phyloP scores from a whole-genome alignment of 2,797 vertebrate genomes.

The Telmatherina bonti region DNA sequence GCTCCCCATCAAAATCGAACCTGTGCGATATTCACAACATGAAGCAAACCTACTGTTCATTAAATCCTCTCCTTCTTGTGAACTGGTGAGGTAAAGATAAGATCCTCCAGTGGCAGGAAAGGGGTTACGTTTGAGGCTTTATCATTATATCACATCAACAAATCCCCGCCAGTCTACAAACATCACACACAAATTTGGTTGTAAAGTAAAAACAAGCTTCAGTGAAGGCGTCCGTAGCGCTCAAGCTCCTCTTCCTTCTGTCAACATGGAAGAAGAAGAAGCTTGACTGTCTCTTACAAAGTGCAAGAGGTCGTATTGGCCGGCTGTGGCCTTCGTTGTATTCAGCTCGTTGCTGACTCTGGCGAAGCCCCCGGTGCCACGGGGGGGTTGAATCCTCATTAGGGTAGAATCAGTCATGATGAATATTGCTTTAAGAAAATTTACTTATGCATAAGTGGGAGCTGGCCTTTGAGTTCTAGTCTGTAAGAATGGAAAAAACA shows the following conservation, averaged over 20 bases:
- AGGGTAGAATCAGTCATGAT: conserved; percentile 64
- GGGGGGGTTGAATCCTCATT: conserved; percentile 64
- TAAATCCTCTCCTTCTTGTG: conserved; percentile 31
- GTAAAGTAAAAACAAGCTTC: conserved; percentile 31
- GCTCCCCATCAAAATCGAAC: conserved; percentile 39
- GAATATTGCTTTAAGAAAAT: conserved; percentile 65
- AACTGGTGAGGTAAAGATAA: conserved; percentile 17
- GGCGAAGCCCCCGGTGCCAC: conserved; percentile 51
- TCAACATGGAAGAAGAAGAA: conserved; percentile 53
- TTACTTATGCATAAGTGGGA: conserved; percentile 46
- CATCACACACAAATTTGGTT: conserved; percentile 22
- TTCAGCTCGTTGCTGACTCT: conserved; percentile 66
- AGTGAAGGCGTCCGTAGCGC: conserved; percentile 17
- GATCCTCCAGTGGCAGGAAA: conserved; percentile 1
- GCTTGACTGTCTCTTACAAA: conserved; percentile 40
- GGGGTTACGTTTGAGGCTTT: not conserved
- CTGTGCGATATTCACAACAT: conserved; percentile 26
- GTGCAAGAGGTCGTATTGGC: conserved; percentile 34
- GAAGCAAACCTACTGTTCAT: conserved; percentile 30
- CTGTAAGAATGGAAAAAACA: not conserved
- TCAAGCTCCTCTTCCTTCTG: conserved; percentile 37
- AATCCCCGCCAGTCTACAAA: conserved; percentile 13
- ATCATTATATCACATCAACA: conserved; percentile 2
- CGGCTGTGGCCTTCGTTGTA: conserved; percentile 59
- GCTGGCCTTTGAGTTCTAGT: conserved; percentile 14